phyloP scores from a whole-genome alignment of 1,140 invertebrate species.

The Neodiprion pinetum region DNA sequence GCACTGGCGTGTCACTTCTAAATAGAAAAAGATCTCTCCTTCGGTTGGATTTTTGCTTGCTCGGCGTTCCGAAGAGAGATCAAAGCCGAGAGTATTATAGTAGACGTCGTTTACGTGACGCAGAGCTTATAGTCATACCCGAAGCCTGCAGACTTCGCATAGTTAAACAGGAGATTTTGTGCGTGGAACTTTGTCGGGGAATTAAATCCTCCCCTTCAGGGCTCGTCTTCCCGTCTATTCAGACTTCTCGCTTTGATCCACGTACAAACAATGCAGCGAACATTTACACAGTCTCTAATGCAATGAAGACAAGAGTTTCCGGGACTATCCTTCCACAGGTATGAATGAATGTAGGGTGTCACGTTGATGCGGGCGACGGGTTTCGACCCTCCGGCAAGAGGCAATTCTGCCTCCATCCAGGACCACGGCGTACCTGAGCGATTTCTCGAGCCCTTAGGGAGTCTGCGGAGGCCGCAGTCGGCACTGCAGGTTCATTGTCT shows the following conservation, averaged over 20 bases:
- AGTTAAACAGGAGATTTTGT: background rate
- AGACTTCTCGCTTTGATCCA: background rate
- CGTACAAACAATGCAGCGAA: background rate
- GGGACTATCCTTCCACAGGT: too few species aligned
- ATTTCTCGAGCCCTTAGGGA: background rate
- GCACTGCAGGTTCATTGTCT: background rate
- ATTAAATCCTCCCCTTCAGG: background rate
- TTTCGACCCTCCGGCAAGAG: background rate
- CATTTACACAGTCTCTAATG: background rate
- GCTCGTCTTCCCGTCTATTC: background rate
- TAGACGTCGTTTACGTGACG: too few species aligned
- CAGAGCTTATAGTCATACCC: too few species aligned
- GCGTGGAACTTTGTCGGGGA: background rate
- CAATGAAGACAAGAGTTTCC: too few species aligned
- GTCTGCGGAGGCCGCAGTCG: background rate
- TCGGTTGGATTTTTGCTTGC: too few species aligned
- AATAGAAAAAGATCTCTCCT: too few species aligned
- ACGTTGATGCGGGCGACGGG: background rate
- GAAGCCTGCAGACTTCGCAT: too few species aligned
- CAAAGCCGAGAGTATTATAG: too few species aligned
- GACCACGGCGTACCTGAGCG: background rate
- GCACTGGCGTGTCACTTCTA: too few species aligned
- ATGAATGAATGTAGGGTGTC: too few species aligned
- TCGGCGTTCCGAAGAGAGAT: too few species aligned
- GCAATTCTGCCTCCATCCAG: background rate